Evolutionary conservation across 2,888 invertebrate genomes (phyloP), one percentile per base, ranked within the genome.

Genomic region (Stenurella melanura): DNA sequence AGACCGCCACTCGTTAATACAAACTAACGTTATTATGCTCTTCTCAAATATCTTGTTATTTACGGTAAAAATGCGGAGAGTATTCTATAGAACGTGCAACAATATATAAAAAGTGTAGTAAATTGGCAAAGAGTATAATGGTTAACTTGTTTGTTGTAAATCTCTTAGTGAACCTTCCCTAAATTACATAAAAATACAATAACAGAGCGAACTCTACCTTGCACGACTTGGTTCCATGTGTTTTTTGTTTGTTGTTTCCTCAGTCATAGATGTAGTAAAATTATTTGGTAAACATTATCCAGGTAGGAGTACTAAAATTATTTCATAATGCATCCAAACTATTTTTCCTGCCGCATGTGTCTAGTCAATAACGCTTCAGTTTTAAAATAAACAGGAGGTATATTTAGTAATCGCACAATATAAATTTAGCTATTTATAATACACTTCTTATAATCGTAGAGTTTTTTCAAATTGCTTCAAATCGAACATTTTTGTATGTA

Each of bases 341-440:
- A 42, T 42, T 42, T 42, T 42, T 42, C 12, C 12, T 12, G 42
- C 42, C n/a, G 50, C 50, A 50, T 50, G n/a, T 50, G 50, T 3
- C 15, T 42, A 50, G n/a, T 50, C n/a, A 50, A 50, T 50, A 50
- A 1, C 50, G n/a, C 42, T 42, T 50, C 2, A 12, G 6, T 15
- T 50, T 7, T 11, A n/a, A 15, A 50, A 50, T 50, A 50, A 50
- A 50, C 50, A n/a, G n/a, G n/a, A 50, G 15, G 3, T 50, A 50
- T 50, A 50, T 50, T 50, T 50, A 50, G 50, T 50, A 50, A 50
- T 50, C 3, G n/a, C 50, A 50, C 50, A 50, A 50, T 50, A 50
- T 42, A 42, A 15, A 42, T 50, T 50, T 50, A 15, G 50, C n/a
- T 50, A 50, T 50, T 50, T 50, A 50, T 50, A n/a, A 50, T 50